Percentiles rank a stretch among this genome's conserved stretches.
Conservation (phyloP, 2,113 vertebrate species). For the Cheirogaleus medius region DNA sequence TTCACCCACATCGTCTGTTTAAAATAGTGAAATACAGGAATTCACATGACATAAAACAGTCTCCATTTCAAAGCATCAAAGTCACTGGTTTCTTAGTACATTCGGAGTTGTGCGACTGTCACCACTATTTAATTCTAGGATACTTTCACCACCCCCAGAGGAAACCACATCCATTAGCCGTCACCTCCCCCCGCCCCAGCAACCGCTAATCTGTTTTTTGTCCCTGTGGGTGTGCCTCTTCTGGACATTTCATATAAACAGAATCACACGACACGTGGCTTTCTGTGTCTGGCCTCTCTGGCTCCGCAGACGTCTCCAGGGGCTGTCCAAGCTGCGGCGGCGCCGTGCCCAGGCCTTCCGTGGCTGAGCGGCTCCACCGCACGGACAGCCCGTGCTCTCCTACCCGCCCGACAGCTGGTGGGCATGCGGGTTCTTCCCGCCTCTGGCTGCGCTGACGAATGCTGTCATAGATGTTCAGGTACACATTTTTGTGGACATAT, state of each 20-base stretch:
- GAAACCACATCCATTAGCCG: rapidly evolving
- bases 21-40: background rate
- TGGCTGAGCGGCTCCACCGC: rapidly evolving
- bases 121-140: background rate
- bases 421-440: no score
- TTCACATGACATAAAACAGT: no score
- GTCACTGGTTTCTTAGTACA: background rate
- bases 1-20: background rate
- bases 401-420: rapidly evolving
- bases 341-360: rapidly evolving
- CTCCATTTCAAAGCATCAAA: background rate
- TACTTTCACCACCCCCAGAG: rapidly evolving
- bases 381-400: no score
- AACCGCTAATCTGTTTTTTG: background rate
- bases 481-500: rapidly evolving
- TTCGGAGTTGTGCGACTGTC: background rate
- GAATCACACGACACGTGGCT: rapidly evolving
- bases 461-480: background rate
- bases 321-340: rapidly evolving
- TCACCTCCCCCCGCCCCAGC: background rate
- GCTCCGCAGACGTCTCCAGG: rapidly evolving
- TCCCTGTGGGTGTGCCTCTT: rapidly evolving
- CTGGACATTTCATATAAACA: rapidly evolving
- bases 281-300: background rate
- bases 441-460: background rate